A percentile compares a stretch with the other conserved stretches of the same genome.
phyloP scores from a whole-genome alignment of 2,113 vertebrate genomes.

The Oryzias woworae region DNA sequence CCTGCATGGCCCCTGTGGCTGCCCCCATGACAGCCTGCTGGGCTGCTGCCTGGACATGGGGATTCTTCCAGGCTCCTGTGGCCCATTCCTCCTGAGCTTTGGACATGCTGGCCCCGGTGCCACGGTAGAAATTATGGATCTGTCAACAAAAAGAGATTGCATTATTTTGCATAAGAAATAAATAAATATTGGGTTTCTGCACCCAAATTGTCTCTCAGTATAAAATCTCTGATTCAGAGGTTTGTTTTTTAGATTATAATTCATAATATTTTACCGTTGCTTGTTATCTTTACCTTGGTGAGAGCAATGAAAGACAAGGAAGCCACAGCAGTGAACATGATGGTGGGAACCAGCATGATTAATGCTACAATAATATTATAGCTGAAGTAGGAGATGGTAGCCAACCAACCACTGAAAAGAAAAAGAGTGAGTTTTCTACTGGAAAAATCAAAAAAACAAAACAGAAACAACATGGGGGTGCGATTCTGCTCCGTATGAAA shows the following conservation, averaged over 20 bases:
- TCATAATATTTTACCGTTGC: no score
- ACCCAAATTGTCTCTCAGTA: no score
- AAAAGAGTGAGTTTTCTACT: constrained; percentile 24
- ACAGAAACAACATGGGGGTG: constrained; percentile 9
- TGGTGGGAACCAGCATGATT: constrained; percentile 92
- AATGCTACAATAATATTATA: constrained; percentile 88
- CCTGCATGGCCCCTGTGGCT: constrained; percentile 82
- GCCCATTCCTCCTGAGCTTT: constrained; percentile 97
- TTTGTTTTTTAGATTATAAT: no score
- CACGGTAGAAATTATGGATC: constrained; percentile 98
- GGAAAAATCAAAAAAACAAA: background rate
- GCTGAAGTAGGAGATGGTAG: constrained; percentile 91
- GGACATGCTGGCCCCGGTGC: constrained; percentile 90
- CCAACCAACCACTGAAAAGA: constrained; percentile 89
- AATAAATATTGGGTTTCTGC: no score
- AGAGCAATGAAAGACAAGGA: constrained; percentile 90
- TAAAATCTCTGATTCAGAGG: no score
- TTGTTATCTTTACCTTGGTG: constrained; percentile 82
- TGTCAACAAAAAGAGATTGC: constrained; percentile 37
- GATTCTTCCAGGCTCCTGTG: constrained; percentile 95
- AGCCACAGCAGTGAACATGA: constrained; percentile 92
- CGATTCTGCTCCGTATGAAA: constrained; percentile 9
- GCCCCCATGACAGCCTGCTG: constrained; percentile 89
- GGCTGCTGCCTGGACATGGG: constrained; percentile 89
- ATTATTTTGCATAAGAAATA: no score